Evolutionary conservation across 2,888 invertebrate genomes (phyloP).

Genomic region (Eurois occulta): DNA sequence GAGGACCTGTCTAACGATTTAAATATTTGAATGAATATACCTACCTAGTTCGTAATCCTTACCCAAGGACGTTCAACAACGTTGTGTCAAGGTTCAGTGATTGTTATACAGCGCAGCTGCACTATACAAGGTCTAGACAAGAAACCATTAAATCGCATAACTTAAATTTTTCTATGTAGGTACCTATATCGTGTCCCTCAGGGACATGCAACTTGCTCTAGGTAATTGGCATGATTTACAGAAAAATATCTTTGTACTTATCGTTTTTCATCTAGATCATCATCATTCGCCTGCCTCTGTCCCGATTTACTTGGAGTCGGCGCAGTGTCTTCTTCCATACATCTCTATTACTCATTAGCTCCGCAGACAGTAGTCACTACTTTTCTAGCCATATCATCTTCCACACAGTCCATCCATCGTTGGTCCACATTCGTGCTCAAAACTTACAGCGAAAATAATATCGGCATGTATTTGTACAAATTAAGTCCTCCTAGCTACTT

Average conservation of each 20-base stretch:
- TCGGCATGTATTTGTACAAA: too few relatives aligned
- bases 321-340: too few relatives aligned
- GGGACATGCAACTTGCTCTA: not conserved
- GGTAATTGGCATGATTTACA: not conserved
- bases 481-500: not conserved
- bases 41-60: conserved; percentile 12
- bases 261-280: not conserved
- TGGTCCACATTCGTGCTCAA: too few relatives aligned
- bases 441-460: too few relatives aligned
- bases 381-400: too few relatives aligned
- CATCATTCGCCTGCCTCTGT: not conserved
- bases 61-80: conserved; percentile 31
- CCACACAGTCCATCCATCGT: too few relatives aligned
- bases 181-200: not conserved
- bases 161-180: conserved; percentile 7
- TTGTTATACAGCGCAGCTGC: conserved; percentile 17
- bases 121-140: conserved; percentile 2
- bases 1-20: not conserved
- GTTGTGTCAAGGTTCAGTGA: conserved; percentile 35
- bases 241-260: not conserved
- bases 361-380: too few relatives aligned
- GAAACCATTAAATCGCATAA: conserved; percentile 18
- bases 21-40: not conserved
- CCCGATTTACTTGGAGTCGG: too few relatives aligned
- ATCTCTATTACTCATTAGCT: too few relatives aligned